These are phyloP conservation scores for Harpalus rubripes DNA, from an alignment of 2,888 invertebrate genomes.

Conservation along the genomic window DNA sequence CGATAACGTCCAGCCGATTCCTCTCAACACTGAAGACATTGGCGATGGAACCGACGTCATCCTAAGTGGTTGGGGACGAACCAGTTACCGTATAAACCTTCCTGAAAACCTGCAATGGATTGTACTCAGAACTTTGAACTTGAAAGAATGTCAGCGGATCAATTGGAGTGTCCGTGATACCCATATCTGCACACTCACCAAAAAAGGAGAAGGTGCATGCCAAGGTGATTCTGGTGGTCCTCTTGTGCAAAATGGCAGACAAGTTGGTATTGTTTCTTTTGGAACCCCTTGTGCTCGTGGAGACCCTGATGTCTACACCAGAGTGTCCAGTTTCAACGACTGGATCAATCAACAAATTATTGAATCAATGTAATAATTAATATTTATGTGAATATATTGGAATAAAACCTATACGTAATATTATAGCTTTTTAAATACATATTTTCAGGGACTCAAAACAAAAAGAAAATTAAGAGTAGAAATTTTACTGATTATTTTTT, in stretches of 20 bases:
- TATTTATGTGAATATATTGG: too few relatives aligned
- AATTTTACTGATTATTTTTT: too few relatives aligned
- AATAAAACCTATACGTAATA: too few relatives aligned
- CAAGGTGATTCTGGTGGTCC: neutral
- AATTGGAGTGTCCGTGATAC: neutral
- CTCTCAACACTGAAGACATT: slow-evolving; percentile 73
- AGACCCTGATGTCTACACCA: neutral
- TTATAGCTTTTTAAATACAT: too few relatives aligned
- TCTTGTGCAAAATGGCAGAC: neutral
- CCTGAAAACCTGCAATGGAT: too few relatives aligned
- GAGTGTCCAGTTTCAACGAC: neutral
- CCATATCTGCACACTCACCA: neutral
- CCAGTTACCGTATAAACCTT: too few relatives aligned
- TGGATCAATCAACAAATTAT: neutral
- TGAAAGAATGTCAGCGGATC: too few relatives aligned
- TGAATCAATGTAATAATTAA: too few relatives aligned
- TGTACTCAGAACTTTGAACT: too few relatives aligned
- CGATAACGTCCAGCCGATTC: slow-evolving; percentile 69
- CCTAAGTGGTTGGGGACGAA: slow-evolving; percentile 78
- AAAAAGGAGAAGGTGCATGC: neutral
- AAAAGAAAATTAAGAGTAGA: too few relatives aligned
- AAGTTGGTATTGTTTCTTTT: neutral
- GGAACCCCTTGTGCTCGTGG: neutral
- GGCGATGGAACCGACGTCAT: slow-evolving; percentile 74
- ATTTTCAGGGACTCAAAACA: too few relatives aligned